Base-by-base conservation (phyloP, 1,140 invertebrate species). In the Aphidius gifuensis region DNA sequence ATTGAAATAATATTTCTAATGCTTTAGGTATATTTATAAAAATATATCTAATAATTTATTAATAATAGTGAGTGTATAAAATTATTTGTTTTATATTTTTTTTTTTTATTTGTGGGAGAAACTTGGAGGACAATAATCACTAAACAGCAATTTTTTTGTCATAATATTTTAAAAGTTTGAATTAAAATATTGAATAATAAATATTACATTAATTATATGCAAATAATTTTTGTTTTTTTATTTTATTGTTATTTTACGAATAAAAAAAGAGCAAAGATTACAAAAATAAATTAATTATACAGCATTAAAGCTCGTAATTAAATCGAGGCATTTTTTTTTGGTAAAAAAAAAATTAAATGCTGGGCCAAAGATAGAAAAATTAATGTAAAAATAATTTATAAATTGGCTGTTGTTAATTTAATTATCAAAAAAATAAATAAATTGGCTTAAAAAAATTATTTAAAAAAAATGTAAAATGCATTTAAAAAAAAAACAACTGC, bases 361-460 rank as follows among this genome's bases (percentile, higher is more conserved):
- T 64, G 65, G 65, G 65, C 65, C 65, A 66, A 66, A 62, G 39
- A 46, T 58, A 56, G 58, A 54, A 0, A 53, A 53, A 53, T 11
- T 39, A 38, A 5, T 9, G 40, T 39, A 23, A 53, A 53, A 53
- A 53, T 53, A 39, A 66, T 66, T 66, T 62, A 59, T 51, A 66
- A 58, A 64, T 66, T 66, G 65, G 65, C 65, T 66, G 65, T 66
- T 66, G 62, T 66, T 66, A 66, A 64, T 62, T 66, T 66, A 59
- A 64, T 64, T 66, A 64, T 66, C 65, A 62, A 66, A 16, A 16
- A 16, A 16, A 16, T 16, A 16, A 16, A 16, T 16, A 16, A 32
- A 32, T 32, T 32, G 23, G 23, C 1, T 32, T 32, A 32, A 44
- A 53, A 23, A 55, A 61, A 48, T 46, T 58, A 50, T 43, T 51